Conservation (phyloP, 2,797 vertebrate genomes). For the Ptychobarbus kaznakovi region DNA sequence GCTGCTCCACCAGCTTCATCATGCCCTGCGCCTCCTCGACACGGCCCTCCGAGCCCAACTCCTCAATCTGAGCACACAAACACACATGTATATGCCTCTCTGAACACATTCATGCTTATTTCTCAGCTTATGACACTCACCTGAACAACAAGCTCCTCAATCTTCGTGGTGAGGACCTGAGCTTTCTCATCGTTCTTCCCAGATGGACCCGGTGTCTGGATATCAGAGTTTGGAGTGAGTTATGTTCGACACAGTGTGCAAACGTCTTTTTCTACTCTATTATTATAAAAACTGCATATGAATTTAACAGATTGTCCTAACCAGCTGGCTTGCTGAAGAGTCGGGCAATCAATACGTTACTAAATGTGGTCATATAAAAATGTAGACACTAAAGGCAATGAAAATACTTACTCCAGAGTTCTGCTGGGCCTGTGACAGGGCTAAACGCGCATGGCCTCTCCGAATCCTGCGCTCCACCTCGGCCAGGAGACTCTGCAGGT, state of each 20-base stretch:
- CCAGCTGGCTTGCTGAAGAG: neutral
- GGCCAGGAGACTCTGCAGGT: conserved; percentile 93
- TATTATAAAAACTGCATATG: neutral
- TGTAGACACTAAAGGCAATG: neutral
- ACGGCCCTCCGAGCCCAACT: conserved; percentile 95
- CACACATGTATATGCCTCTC: neutral
- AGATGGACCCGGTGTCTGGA: conserved; percentile 86
- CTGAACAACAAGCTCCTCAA: conserved; percentile 94
- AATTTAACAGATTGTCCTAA: neutral
- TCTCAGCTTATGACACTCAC: conserved; percentile 69
- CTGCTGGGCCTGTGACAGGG: conserved; percentile 95
- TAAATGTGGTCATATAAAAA: no score
- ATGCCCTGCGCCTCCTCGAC: conserved; percentile 99
- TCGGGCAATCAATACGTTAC: neutral
- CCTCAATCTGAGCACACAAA: conserved; percentile 86
- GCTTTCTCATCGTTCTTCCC: conserved; percentile 98
- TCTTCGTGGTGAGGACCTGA: conserved; percentile 95
- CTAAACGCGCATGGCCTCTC: conserved; percentile 93
- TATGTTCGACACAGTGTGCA: no score
- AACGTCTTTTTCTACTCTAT: no score
- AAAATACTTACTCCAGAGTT: conserved; percentile 86
- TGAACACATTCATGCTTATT: neutral
- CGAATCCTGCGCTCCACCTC: conserved; percentile 97
- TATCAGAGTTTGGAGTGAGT: conserved; percentile 28
- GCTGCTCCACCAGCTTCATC: conserved; percentile 99